phyloP scores from a whole-genome alignment of 1,140 invertebrate species.

The Schlechtendalia chinensis region DNA sequence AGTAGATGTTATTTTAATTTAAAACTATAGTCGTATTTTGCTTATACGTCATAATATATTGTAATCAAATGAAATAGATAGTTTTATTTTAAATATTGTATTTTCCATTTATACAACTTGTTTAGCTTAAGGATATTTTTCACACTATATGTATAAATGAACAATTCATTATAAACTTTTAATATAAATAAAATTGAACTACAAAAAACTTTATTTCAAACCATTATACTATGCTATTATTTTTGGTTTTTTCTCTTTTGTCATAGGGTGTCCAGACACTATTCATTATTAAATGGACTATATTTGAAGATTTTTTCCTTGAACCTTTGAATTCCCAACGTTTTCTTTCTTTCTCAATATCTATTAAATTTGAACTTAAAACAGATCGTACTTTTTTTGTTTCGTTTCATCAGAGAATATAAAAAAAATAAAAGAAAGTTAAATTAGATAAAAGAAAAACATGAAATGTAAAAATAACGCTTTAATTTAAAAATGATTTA shows the following conservation, averaged over 20 bases:
- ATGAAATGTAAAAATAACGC: not conserved
- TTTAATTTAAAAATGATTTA: not conserved
- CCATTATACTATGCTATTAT: not conserved
- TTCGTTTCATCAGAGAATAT: not conserved
- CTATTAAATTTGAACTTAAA: not conserved
- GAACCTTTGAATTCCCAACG: not conserved
- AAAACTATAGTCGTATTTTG: not conserved
- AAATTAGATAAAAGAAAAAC: not conserved
- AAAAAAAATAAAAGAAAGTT: too few relatives aligned
- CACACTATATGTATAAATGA: not conserved
- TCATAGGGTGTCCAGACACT: not conserved
- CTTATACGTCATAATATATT: not conserved
- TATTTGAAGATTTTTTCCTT: not conserved
- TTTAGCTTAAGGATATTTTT: conserved; percentile 15
- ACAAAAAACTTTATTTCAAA: not conserved
- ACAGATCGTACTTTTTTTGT: not conserved
- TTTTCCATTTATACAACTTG: not conserved
- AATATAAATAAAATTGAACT: conserved; percentile 10
- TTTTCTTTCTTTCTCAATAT: not conserved
- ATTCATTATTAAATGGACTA: conserved; percentile 11
- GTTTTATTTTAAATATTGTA: not conserved
- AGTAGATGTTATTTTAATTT: not conserved
- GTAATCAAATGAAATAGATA: too few relatives aligned
- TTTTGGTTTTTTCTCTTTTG: not conserved
- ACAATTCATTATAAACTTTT: conserved; percentile 17